Base-by-base conservation (phyloP, 2,113 vertebrate species). In the Cepphus grylle region DNA sequence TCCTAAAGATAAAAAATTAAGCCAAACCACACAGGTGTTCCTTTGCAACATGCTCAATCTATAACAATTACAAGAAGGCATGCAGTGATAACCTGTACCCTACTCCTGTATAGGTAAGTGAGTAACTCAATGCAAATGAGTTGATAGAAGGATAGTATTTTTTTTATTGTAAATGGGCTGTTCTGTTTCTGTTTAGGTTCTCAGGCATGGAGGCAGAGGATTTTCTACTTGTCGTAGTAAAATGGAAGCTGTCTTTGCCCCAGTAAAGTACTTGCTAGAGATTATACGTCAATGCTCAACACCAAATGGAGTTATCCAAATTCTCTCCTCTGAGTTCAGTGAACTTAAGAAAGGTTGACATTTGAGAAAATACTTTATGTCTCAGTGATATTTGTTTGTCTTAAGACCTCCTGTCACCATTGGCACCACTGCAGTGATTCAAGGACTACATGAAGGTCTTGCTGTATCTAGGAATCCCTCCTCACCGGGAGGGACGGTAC, bases 401-500 rank as follows among this genome's bases (percentile, higher is more conserved):
- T 8, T 77, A n/a, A 83, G 63, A 66, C 14, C 4, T 9, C 8
- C 23, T 49, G 36, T 43, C 29, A 85, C 18, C 6, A 23, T 76
- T 76, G 23, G 18, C 12, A 72, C 17, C 8, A 9, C 4, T 65
- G n/a, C 45, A 56, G 34, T 61, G 17, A 61, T 42, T 59, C 66
- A 88, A 83, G 42, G 40, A 50, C 21, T 36, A 27, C 15, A 6
- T 45, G 34, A 93, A 71, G 32, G 45, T 62, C 79, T 82, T 81
- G 14, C 1, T 1, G 8, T 34, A 19, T 7, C 30, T 40, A 34
- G 55, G 40, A 86, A 65, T 53, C 18, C 30, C n/a, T 94, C 30
- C 61, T 49, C 19, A 49, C 9, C 1, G 3, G 36, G 34, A 58
- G 18, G 43, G 40, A 13, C 0, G 5, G 5, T 73, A 3, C 26